Conservation (phyloP, 2,797 vertebrate species). For the Artibeus lituratus region DNA sequence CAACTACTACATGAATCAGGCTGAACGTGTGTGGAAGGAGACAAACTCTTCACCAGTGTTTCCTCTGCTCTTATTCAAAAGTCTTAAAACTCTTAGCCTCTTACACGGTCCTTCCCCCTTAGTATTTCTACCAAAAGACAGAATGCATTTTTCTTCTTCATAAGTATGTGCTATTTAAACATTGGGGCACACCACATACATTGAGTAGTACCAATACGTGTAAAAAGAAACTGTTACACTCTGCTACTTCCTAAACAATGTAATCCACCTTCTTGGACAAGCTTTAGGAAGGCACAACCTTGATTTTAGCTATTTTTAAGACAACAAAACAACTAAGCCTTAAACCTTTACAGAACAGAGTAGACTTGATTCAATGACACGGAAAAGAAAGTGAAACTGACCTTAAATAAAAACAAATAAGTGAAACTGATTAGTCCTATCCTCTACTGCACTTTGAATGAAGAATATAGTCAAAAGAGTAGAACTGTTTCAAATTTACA, state of each 20-base stretch:
- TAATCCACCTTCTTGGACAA: neutral
- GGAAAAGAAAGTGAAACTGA: constrained; percentile 75
- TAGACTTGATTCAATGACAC: neutral
- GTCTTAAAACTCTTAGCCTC: neutral
- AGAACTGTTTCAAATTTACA: neutral
- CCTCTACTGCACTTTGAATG: constrained; percentile 26
- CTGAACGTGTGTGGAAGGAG: neutral
- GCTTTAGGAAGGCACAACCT: neutral
- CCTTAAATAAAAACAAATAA: constrained; percentile 52
- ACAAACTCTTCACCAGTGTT: neutral
- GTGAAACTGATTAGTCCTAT: constrained; percentile 41
- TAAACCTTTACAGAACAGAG: constrained; percentile 37
- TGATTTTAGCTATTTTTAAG: neutral
- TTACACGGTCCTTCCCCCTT: neutral
- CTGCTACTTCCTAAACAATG: constrained; percentile 22
- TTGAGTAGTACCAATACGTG: neutral
- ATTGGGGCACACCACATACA: neutral
- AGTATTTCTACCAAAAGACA: neutral
- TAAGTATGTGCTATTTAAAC: neutral
- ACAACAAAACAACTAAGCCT: neutral
- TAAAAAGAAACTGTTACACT: constrained; percentile 43
- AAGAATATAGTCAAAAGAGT: neutral
- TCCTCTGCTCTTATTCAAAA: neutral
- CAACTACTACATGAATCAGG: neutral
- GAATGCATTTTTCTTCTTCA: neutral